Evolutionary conservation across 2,888 invertebrate species (phyloP).

Genomic region (Heteropelma amictum): DNA sequence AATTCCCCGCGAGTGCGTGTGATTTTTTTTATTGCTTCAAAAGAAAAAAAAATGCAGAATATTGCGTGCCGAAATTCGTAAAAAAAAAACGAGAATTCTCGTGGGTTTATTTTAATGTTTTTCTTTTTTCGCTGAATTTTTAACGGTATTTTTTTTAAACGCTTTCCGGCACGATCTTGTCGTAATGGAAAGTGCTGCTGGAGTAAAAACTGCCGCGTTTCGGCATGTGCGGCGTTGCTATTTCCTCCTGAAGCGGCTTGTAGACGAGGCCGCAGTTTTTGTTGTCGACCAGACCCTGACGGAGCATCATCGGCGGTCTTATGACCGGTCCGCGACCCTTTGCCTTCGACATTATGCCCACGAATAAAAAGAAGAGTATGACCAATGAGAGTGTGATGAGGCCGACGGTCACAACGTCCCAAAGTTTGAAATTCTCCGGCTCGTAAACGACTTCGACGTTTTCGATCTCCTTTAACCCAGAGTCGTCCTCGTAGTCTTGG

Average conservation of each 20-base stretch:
- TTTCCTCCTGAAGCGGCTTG: slow-evolving; percentile 88
- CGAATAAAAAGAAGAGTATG: slow-evolving; percentile 65
- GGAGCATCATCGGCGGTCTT: slow-evolving; percentile 75
- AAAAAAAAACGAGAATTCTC: neutral
- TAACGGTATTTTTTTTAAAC: slow-evolving; percentile 76
- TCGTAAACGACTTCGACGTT: slow-evolving; percentile 14
- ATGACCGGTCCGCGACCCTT: slow-evolving; percentile 72
- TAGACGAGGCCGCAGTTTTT: slow-evolving; percentile 88
- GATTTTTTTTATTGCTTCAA: neutral
- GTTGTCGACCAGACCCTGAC: slow-evolving; percentile 78
- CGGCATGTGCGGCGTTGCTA: slow-evolving; percentile 84
- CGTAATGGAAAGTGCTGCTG: slow-evolving; percentile 83
- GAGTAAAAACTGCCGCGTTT: slow-evolving; percentile 80
- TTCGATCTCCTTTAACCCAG: slow-evolving; percentile 20
- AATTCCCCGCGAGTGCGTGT: neutral
- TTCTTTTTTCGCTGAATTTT: neutral
- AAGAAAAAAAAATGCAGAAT: neutral
- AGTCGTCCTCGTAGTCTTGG: slow-evolving; percentile 67
- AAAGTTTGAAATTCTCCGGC: slow-evolving; percentile 64
- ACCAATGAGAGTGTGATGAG: slow-evolving; percentile 58
- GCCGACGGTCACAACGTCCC: slow-evolving; percentile 67
- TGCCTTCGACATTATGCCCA: slow-evolving; percentile 67
- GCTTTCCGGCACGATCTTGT: slow-evolving; percentile 82
- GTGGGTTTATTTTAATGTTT: neutral
- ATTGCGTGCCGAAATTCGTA: neutral